phyloP scores from a whole-genome alignment of 2,888 invertebrate species.

The Oscheius myriophilus region DNA sequence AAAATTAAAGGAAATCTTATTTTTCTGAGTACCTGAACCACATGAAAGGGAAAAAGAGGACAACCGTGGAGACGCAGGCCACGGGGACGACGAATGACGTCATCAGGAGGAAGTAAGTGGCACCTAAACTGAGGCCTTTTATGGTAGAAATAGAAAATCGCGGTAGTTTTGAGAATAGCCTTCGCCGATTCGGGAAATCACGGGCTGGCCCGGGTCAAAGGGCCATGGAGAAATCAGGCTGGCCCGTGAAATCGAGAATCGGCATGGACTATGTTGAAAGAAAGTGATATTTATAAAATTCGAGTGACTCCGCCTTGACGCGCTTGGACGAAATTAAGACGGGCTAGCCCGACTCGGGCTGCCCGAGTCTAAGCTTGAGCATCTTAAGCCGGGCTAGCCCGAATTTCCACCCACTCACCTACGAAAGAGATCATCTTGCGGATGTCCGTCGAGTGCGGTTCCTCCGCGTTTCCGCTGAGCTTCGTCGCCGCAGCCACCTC shows the following conservation, averaged over 20 bases:
- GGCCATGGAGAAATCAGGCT: no score
- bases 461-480: constrained; percentile 25
- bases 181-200: no score
- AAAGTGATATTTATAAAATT: no score
- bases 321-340: no score
- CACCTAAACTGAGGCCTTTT: constrained; percentile 42
- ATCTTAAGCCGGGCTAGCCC: no score
- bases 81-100: constrained; percentile 64
- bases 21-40: constrained; percentile 60
- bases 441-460: constrained; percentile 31
- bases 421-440: constrained; percentile 32
- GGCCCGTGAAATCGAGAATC: no score
- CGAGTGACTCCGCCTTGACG: no score
- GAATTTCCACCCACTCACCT: constrained; percentile 8
- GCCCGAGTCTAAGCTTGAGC: no score
- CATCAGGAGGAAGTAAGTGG: constrained; percentile 64
- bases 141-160: neutral
- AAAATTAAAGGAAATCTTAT: constrained; percentile 32
- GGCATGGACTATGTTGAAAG: no score
- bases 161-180: no score
- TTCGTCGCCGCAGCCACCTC: constrained; percentile 28
- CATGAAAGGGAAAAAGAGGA: constrained; percentile 58
- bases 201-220: no score
- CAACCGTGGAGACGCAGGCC: constrained; percentile 59
- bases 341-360: no score